phyloP scores from a whole-genome alignment of 2,797 vertebrate genomes.

The Pyrocephalus nanus region DNA sequence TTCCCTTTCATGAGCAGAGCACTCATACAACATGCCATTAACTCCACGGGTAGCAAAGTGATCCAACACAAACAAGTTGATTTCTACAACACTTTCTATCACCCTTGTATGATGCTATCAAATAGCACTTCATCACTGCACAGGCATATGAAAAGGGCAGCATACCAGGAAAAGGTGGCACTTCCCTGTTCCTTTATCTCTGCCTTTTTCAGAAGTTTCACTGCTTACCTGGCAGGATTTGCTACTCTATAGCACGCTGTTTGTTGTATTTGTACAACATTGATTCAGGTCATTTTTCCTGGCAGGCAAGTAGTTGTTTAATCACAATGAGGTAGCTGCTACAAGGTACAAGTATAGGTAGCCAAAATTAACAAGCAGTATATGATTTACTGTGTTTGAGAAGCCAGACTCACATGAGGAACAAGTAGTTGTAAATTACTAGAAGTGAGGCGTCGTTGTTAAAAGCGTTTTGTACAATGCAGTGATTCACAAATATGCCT shows the following conservation, averaged over 20 bases:
- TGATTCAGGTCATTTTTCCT: neutral
- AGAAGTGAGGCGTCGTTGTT: neutral
- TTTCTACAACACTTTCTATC: neutral
- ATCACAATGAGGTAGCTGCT: neutral
- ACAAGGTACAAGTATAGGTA: neutral
- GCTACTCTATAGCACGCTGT: neutral
- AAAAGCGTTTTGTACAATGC: neutral
- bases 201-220: neutral
- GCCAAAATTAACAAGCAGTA: neutral
- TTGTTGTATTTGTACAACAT: neutral
- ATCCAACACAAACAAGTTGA: rapidly evolving
- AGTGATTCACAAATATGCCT: neutral
- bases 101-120: neutral
- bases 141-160: neutral
- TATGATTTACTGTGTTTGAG: neutral
- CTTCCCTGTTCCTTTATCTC: neutral
- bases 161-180: neutral
- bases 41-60: neutral
- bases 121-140: neutral
- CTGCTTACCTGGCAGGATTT: neutral
- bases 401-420: neutral
- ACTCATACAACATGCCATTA: neutral
- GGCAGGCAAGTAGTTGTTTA: neutral
- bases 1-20: neutral
- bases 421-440: neutral